Evolutionary conservation across 2,888 invertebrate genomes (phyloP), one percentile per base, ranked within the genome.

Genomic region (Lasioglossum pauxillum): DNA sequence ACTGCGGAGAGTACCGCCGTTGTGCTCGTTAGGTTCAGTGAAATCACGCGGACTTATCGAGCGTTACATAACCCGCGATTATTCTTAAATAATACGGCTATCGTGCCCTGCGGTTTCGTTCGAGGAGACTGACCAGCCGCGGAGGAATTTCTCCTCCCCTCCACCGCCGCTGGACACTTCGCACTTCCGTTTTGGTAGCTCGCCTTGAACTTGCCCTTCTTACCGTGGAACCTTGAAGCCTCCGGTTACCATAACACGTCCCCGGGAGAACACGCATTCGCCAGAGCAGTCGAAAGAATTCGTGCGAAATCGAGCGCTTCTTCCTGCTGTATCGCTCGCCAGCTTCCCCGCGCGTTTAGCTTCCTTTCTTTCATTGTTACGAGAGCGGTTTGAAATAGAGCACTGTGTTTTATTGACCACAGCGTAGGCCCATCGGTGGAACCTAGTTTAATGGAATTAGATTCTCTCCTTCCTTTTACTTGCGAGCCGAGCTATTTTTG

Each of bases 191-290:
- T 92, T 90, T 79, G 73, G 82, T 53, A 74, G 78, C 77, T 89
- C 80, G 74, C 88, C 88, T 91, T 91, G 90, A 87, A 91, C 89
- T 89, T 85, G 84, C 74, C 67, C 82, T 84, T 82, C 75, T 82
- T 77, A 67, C 46, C 49, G 7, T 12, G 67, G 72, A 84, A 80
- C 78, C 76, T 85, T 69, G 84, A 82, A 73, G n/a, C 64, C 57
- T 75, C 60, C 64, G 69, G 57, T 75, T 80, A 75, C 72, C 75
- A 35, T 31, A 67, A 60, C 49, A 27, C 19, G 12, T 3, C 67
- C 31, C 12, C 27, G 60, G 76, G 67, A 19, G 73, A 7, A 44
- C 38, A 38, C 35, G 35, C 27, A 76, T 74, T 76, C 72, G n/a
- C 10, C 23, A 19, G 19, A 60, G n/a, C 5, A 19, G 44, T 5